Evolutionary conservation across 1,140 invertebrate species (phyloP).

Genomic region (Atopsyche davidsoni): DNA sequence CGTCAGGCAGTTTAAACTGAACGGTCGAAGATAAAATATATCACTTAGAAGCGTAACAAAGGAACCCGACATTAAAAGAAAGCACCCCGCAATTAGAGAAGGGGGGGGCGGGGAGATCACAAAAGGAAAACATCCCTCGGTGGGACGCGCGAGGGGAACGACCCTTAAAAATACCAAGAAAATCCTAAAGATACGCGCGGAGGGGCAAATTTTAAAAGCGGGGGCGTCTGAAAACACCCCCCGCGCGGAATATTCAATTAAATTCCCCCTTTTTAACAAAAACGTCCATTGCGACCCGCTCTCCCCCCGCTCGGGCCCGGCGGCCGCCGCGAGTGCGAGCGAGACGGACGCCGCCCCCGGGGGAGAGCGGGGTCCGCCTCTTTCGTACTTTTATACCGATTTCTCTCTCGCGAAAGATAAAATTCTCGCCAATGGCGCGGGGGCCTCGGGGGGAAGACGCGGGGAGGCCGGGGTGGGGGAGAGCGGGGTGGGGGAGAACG

Average conservation of each 20-base stretch:
- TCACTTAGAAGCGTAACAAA: too few species aligned
- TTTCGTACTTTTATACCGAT: constrained; percentile 30
- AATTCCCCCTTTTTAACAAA: constrained; percentile 28
- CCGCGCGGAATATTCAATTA: constrained; percentile 25
- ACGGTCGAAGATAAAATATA: too few species aligned
- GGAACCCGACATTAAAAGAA: too few species aligned
- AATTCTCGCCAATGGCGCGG: constrained; percentile 29
- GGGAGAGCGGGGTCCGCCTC: constrained; percentile 24
- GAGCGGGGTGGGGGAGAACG: constrained; percentile 3
- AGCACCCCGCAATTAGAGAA: too few species aligned
- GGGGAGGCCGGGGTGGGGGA: neutral
- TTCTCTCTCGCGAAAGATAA: constrained; percentile 26
- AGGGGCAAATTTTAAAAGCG: constrained; percentile 16
- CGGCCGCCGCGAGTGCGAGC: neutral
- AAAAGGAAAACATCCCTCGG: too few species aligned
- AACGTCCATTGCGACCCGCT: constrained; percentile 12
- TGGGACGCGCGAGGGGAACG: too few species aligned
- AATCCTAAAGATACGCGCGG: too few species aligned
- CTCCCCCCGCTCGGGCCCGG: constrained; percentile 3
- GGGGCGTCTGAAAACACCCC: constrained; percentile 12
- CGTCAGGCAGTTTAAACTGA: too few species aligned
- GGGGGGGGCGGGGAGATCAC: neutral
- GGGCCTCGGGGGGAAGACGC: neutral
- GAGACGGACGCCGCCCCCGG: constrained; percentile 9
- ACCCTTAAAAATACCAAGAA: too few species aligned